phyloP scores from a whole-genome alignment of 2,113 vertebrate genomes.

The Noctilio leporinus region DNA sequence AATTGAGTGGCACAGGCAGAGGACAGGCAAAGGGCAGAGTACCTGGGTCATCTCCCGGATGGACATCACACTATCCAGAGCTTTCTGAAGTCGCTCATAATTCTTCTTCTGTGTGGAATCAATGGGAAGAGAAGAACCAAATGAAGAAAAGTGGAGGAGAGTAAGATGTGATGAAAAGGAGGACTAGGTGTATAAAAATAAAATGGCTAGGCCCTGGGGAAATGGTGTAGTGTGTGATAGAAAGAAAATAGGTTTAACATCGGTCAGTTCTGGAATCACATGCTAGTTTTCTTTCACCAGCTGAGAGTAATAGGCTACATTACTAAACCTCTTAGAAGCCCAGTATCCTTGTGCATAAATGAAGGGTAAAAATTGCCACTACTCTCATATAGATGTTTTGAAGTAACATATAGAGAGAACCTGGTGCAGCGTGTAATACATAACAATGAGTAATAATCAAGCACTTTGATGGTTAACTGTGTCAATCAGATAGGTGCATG shows the following conservation, averaged over 20 bases:
- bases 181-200: background rate
- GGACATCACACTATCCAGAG: constrained; percentile 99
- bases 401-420: background rate
- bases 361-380: background rate
- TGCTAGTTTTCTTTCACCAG: background rate
- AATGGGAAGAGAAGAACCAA: constrained; percentile 37
- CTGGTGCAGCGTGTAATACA: background rate
- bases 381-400: background rate
- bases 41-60: constrained; percentile 99
- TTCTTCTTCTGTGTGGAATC: constrained; percentile 92
- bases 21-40: constrained; percentile 4
- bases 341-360: background rate
- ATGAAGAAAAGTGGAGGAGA: constrained; percentile 7
- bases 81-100: constrained; percentile 98
- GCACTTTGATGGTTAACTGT: background rate
- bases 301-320: background rate
- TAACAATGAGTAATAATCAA: background rate
- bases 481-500: background rate
- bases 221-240: background rate
- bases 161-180: background rate
- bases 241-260: background rate
- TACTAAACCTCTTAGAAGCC: background rate
- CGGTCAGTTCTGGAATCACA: background rate
- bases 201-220: background rate
- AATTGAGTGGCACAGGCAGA: background rate